Evolutionary conservation across 1,140 invertebrate genomes (phyloP), one percentile per base, ranked within the genome.

Genomic region (Eumaeus atala): DNA sequence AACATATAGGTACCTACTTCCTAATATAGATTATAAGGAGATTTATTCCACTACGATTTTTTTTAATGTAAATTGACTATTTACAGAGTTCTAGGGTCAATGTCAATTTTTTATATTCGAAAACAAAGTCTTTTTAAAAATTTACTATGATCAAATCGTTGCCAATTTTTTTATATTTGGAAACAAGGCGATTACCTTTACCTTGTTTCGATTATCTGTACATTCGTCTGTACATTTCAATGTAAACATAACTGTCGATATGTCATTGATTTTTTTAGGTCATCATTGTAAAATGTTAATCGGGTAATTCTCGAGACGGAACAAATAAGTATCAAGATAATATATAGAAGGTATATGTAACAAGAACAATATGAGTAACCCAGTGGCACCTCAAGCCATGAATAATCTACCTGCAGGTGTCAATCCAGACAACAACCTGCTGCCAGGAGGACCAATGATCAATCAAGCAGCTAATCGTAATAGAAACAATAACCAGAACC

Each of bases 401-500:
- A 85, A 87, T 48, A 85, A 87, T 63, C 56, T 87, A 42, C 85
- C 86, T 36, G 73, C 77, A 42, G 87, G 82, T 51, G 82, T 88
- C 0, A 89, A 89, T 70, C 84, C 85, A 48, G 89, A 90, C 33
- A 89, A 90, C 57, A 89, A 90, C 61, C 70, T 87, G 34, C 52
- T 88, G 28, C 88, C 80, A 51, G 87, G 86, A 56, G 86, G 81
- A 17, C 87, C 89, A 14, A 66, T 90, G 40, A 78, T 90, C 33
- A 89, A 89, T 58, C 74, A 83, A 37, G 74, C 65, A 53, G 72
- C 78, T 56, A 90, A 90, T 71, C 78, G 89, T 58, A 84, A 88
- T 61, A 85, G 90, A 65, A 90, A 90, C 66, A 90, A 90, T 61
- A 90, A 90, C 64, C 90, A 92, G 79, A 95, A 94, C 75, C 93